These are phyloP conservation scores for Rhynchotus rufescens DNA, from an alignment of 2,797 vertebrate species.

Conservation along the genomic window DNA sequence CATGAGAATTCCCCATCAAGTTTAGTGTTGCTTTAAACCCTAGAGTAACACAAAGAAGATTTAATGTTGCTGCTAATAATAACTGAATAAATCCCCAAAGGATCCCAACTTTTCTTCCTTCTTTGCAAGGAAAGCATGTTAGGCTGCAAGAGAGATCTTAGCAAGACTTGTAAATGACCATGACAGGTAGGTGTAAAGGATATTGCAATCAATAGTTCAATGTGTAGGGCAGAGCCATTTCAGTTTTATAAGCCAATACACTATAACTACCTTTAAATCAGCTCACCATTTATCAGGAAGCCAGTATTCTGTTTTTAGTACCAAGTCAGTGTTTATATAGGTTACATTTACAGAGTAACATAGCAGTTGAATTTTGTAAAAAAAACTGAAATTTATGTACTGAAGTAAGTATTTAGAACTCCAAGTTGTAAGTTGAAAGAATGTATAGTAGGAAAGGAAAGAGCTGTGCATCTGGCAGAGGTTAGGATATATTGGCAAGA, in stretches of 20 bases:
- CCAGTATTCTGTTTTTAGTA: constrained; percentile 38
- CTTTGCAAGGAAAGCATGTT: not conserved
- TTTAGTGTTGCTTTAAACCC: not conserved
- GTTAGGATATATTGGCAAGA: not conserved
- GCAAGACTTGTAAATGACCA: not conserved
- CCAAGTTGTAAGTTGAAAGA: not conserved
- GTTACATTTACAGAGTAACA: constrained; percentile 25
- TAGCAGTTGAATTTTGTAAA: not conserved
- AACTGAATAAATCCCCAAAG: not conserved
- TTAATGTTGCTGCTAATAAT: not conserved
- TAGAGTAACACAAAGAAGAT: not conserved
- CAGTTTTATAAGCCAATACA: constrained; percentile 21
- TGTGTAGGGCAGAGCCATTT: constrained; percentile 2
- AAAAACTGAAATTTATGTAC: constrained; percentile 31
- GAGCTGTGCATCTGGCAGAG: not conserved
- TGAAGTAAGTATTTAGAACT: not conserved
- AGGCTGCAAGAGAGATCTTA: not conserved
- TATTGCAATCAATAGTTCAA: constrained; percentile 52
- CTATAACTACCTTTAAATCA: constrained; percentile 31
- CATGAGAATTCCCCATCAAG: not conserved
- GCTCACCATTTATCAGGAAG: constrained; percentile 31
- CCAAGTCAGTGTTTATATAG: constrained; percentile 37
- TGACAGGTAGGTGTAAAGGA: not conserved
- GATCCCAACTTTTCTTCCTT: not conserved
- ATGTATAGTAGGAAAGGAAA: not conserved